phyloP scores from a whole-genome alignment of 2,888 invertebrate species.

The Palloptera scutellata region DNA sequence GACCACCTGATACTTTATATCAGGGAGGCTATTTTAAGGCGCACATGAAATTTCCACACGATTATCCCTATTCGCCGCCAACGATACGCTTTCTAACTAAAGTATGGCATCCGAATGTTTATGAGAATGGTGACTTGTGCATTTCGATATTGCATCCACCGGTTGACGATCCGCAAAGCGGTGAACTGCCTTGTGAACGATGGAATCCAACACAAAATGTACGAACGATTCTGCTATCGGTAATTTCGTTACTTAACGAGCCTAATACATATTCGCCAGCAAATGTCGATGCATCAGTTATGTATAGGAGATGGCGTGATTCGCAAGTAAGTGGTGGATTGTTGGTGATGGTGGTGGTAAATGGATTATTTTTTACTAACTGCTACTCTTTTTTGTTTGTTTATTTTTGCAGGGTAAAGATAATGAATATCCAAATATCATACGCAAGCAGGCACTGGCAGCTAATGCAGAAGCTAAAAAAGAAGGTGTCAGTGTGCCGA shows the following conservation, averaged over 20 bases:
- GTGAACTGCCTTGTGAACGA: conserved; percentile 97
- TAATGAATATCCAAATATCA: conserved; percentile 99
- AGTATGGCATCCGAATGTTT: conserved; percentile 99
- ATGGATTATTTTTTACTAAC: not conserved
- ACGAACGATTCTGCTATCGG: conserved; percentile 96
- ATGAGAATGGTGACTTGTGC: conserved; percentile 99
- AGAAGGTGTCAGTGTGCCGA: conserved; percentile 96
- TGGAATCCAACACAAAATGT: conserved; percentile 99
- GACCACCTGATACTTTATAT: conserved; percentile 97
- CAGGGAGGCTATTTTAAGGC: conserved; percentile 99
- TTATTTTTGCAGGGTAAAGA: conserved; percentile 75
- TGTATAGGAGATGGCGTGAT: conserved; percentile 98
- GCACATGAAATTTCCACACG: conserved; percentile 97
- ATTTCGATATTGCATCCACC: conserved; percentile 99
- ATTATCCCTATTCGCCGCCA: conserved; percentile 99
- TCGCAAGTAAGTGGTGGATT: conserved; percentile 70
- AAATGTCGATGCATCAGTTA: conserved; percentile 99
- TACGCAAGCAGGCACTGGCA: conserved; percentile 94
- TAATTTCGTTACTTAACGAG: conserved; percentile 98
- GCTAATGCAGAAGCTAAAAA: conserved; percentile 95
- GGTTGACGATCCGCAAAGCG: conserved; percentile 98
- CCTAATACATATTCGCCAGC: conserved; percentile 99
- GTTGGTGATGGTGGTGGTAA: not conserved
- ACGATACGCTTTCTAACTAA: conserved; percentile 97
- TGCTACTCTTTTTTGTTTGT: conserved; percentile 4